phyloP scores from a whole-genome alignment of 2,113 vertebrate species.

The Telmatochromis sp. region DNA sequence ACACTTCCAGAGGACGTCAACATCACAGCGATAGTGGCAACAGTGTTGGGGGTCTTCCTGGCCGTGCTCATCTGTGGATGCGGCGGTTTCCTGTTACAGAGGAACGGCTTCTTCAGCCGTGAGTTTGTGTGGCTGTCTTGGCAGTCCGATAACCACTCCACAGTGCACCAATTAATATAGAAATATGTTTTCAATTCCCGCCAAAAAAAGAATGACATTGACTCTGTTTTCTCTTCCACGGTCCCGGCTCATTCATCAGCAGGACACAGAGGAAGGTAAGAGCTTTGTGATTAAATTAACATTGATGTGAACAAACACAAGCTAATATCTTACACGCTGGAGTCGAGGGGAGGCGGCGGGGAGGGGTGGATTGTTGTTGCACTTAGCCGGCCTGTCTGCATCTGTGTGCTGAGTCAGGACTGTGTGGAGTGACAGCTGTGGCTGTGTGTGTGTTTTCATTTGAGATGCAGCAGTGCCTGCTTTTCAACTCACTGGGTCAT shows the following conservation, averaged over 20 bases:
- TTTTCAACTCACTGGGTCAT: neutral
- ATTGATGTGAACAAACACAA: constrained; percentile 46
- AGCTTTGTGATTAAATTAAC: constrained; percentile 55
- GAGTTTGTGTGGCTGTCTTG: constrained; percentile 45
- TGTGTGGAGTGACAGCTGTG: constrained; percentile 46
- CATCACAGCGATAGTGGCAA: constrained; percentile 71
- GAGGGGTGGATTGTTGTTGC: constrained; percentile 5
- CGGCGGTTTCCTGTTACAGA: constrained; percentile 78
- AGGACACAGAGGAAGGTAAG: constrained; percentile 77
- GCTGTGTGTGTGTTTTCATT: neutral
- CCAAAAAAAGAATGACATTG: neutral
- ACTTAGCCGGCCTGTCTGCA: constrained; percentile 9
- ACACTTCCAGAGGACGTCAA: constrained; percentile 82
- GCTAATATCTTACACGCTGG: constrained; percentile 24
- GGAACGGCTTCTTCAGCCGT: constrained; percentile 83
- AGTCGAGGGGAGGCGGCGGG: neutral
- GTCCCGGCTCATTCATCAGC: constrained; percentile 15
- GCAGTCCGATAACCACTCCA: neutral
- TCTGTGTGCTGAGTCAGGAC: constrained; percentile 52
- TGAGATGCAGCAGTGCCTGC: constrained; percentile 3
- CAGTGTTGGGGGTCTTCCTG: constrained; percentile 74
- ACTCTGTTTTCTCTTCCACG: neutral
- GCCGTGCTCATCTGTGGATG: constrained; percentile 74
- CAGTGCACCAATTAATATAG: neutral
- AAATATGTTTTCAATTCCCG: neutral